Evolutionary conservation across 2,113 vertebrate genomes (phyloP), one percentile per base, ranked within the genome.

Genomic region (Aramus guarauna): DNA sequence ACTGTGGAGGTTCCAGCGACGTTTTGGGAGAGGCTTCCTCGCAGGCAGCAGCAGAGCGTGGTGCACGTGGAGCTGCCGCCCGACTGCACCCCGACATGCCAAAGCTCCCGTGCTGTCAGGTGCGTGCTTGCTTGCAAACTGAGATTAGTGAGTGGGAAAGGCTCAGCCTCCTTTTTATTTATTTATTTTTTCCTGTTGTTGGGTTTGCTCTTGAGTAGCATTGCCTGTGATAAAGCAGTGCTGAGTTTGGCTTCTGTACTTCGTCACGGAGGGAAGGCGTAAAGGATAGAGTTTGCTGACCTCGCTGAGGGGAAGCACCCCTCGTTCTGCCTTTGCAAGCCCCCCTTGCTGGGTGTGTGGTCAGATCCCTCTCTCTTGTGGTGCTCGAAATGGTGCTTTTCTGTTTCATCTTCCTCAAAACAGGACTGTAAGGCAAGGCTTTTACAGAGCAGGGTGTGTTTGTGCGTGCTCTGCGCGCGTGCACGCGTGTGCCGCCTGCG

Each of bases 221-320:
- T 9, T 52, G 63, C 11, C 41, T 23, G 34, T 24, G 32, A 34
- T 50, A 50, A 55, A 55, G 56, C 27, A 41, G 36, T 2, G 1
- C 43, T 52, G 6, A 8, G 74, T 37, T 52, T 48, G 45, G 34
- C 58, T 62, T 48, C 45, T 62, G 29, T 52, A 15, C 37, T 41
- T 66, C 0, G 0, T 27, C 39, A 30, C 0, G 3, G 59, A 16
- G 34, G 36, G 50, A 68, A 48, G 37, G 22, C 3, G 1, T 39
- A 39, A 74, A 12, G 37, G 18, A 13, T 29, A 37, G 53, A 16
- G 15, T 8, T 10, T n/a, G 37, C 60, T 43, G 52, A 71, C 50
- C 50, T 32, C n/a, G 34, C 34, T 3, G 6, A 15, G 43, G 29
- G 13, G 22, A 68, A 10, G 23, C 37, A 9, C 73, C 12, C 37